phyloP scores from a whole-genome alignment of 1,140 invertebrate genomes.

The Bombus impatiens region DNA sequence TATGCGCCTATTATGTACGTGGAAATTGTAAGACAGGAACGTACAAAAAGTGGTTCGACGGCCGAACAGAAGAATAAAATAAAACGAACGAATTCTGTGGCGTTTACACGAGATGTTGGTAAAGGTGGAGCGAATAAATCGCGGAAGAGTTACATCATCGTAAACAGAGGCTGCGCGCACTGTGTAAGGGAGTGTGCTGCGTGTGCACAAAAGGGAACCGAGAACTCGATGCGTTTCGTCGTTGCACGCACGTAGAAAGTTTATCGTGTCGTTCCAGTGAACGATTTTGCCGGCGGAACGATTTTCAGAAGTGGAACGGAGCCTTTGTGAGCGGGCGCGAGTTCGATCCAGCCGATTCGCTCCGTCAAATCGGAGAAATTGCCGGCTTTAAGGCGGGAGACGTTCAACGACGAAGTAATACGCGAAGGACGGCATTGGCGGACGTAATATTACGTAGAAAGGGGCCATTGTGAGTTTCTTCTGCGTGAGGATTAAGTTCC shows the following conservation, averaged over 20 bases:
- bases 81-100: neutral
- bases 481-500: neutral
- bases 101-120: neutral
- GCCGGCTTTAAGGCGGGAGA: neutral
- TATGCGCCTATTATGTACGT: too few species aligned
- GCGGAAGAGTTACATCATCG: constrained; percentile 20
- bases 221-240: constrained; percentile 12
- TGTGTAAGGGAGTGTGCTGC: neutral
- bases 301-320: constrained; percentile 30
- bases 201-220: constrained; percentile 7
- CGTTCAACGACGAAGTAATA: neutral
- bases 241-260: constrained; percentile 20
- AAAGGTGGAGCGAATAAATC: neutral
- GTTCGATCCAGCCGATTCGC: constrained; percentile 1
- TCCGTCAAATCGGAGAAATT: constrained; percentile 7
- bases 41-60: too few species aligned
- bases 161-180: neutral
- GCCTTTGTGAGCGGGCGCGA: neutral
- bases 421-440: neutral
- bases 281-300: constrained; percentile 24
- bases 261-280: constrained; percentile 32
- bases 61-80: neutral
- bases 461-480: neutral
- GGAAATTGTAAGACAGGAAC: too few species aligned
- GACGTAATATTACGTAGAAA: neutral